phyloP scores from a whole-genome alignment of 2,888 invertebrate genomes.

The Lasioglossum vierecki region DNA sequence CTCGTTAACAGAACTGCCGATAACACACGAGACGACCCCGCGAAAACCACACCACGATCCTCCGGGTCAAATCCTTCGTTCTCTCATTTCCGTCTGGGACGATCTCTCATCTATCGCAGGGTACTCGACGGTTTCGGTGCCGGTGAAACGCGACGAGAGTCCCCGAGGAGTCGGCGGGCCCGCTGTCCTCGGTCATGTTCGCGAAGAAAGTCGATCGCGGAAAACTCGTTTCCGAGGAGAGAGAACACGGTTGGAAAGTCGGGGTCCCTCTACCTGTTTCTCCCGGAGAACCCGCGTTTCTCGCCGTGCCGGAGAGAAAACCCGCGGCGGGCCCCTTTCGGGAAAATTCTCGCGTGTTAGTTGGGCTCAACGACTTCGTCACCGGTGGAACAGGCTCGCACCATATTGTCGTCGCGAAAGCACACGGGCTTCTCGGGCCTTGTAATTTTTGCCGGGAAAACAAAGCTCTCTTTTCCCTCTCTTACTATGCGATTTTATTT shows the following conservation, averaged over 20 bases:
- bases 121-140: background rate
- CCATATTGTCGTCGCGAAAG: constrained; percentile 20
- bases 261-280: constrained; percentile 53
- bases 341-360: background rate
- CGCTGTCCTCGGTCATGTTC: constrained; percentile 23
- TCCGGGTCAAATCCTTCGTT: background rate
- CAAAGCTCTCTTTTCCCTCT: background rate
- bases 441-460: background rate
- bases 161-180: background rate
- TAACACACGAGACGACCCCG: background rate
- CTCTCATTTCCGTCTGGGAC: background rate
- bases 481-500: constrained; percentile 25
- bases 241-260: constrained; percentile 64
- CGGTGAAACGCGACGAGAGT: constrained; percentile 9
- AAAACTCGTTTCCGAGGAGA: constrained; percentile 45
- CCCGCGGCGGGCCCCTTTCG: background rate
- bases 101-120: background rate
- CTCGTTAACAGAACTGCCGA: background rate
- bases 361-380: background rate
- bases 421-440: constrained; percentile 30
- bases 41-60: background rate
- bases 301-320: constrained; percentile 1
- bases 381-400: background rate
- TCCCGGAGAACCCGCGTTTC: background rate
- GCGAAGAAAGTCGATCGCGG: constrained; percentile 56